Conservation (phyloP, 1,140 invertebrate genomes). For the Chironomus striatipennis region DNA sequence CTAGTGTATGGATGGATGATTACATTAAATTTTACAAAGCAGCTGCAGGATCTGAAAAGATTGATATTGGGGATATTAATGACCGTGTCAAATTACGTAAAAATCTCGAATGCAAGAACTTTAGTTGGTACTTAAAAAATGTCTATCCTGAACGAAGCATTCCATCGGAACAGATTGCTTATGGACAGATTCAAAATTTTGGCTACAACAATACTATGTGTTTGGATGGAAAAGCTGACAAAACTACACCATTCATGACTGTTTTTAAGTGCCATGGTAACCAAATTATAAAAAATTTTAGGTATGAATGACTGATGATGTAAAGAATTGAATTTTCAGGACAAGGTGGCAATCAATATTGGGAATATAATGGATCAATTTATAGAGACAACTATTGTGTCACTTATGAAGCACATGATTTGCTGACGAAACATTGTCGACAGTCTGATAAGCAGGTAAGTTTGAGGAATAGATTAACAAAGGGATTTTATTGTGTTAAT, state of each 20-base stretch:
- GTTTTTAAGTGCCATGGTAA: background rate
- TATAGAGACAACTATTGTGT: background rate
- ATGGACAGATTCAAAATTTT: background rate
- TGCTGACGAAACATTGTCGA: background rate
- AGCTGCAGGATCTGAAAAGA: slow-evolving; percentile 45
- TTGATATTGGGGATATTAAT: slow-evolving; percentile 71
- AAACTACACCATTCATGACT: background rate
- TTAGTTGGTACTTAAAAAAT: slow-evolving; percentile 90
- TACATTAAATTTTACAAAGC: slow-evolving; percentile 49
- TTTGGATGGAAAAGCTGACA: background rate
- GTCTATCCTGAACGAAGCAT: slow-evolving; percentile 76
- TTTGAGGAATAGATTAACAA: too few species aligned
- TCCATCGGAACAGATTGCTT: slow-evolving; percentile 45
- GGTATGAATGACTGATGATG: background rate
- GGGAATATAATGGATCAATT: background rate
- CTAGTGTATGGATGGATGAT: slow-evolving; percentile 89
- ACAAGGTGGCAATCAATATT: background rate
- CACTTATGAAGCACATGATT: background rate
- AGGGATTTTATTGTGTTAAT: background rate
- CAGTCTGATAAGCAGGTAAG: background rate
- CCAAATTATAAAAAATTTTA: background rate
- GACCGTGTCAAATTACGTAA: slow-evolving; percentile 61
- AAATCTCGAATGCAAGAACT: slow-evolving; percentile 70
- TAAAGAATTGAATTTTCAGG: background rate
- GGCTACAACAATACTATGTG: background rate